Conservation (phyloP, 1,140 invertebrate species). For the Platyura marginata region DNA sequence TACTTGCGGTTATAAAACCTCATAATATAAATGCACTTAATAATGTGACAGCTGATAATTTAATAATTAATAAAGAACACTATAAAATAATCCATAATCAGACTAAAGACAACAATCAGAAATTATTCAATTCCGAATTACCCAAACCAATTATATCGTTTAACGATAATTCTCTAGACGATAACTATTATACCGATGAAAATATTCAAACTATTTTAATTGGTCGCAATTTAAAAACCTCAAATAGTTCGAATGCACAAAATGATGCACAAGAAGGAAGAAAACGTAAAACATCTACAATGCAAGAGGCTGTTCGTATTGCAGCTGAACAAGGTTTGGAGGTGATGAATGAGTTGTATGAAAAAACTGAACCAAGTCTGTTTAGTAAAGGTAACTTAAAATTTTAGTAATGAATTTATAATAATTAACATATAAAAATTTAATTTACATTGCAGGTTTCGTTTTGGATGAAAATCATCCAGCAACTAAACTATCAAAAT, state of each 20-base stretch:
- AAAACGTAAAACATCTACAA: not conserved
- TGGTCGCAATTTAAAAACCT: not conserved
- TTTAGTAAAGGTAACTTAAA: constrained; percentile 16
- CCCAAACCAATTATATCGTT: not conserved
- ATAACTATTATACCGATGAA: not conserved
- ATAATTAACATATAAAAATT: not conserved
- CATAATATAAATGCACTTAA: no score
- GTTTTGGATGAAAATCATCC: constrained; percentile 21
- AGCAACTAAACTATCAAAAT: constrained; percentile 17
- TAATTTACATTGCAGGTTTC: constrained; percentile 11
- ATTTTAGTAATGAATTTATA: not conserved
- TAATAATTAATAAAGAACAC: not conserved
- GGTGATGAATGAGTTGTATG: constrained; percentile 20
- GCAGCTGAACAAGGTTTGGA: constrained; percentile 19
- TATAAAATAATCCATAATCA: not conserved
- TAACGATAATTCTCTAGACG: not conserved
- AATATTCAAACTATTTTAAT: no score
- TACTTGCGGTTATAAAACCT: no score
- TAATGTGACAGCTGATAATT: not conserved
- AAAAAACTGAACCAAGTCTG: constrained; percentile 18
- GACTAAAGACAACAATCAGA: not conserved
- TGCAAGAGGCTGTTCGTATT: constrained; percentile 12
- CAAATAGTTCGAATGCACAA: no score
- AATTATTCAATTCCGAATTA: not conserved
- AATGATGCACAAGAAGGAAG: not conserved